Evolutionary conservation across 2,113 vertebrate species (phyloP).

Genomic region (Grammatotria lemairii): DNA sequence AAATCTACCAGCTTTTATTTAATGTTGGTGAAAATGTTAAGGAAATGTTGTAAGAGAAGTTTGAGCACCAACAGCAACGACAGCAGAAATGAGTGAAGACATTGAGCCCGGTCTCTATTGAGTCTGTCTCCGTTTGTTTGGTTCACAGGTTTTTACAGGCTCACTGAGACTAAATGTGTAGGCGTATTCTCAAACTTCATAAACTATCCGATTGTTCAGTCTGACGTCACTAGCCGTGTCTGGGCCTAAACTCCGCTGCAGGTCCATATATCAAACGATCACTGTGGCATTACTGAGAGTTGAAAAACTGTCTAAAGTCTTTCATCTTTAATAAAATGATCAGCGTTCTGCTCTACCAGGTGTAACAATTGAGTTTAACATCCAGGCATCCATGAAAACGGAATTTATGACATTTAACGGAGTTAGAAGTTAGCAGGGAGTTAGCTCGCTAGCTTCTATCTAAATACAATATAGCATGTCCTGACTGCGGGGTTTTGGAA

Average conservation of each 20-base stretch:
- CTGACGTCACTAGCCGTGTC: background rate
- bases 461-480: background rate
- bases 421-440: background rate
- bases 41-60: background rate
- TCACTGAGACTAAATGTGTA: background rate
- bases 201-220: fast-evolving
- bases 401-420: background rate
- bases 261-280: background rate
- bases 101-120: background rate
- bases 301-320: background rate
- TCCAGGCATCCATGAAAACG: background rate
- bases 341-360: background rate
- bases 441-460: background rate
- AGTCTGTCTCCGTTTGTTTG: background rate
- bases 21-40: background rate
- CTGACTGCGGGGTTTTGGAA: background rate
- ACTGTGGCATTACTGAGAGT: fast-evolving
- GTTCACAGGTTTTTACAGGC: background rate
- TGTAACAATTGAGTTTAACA: background rate
- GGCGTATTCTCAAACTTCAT: background rate
- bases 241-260: background rate
- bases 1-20: background rate
- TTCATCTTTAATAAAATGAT: background rate
- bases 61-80: background rate
- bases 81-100: background rate